Percentiles rank a stretch among this genome's conserved stretches.
phyloP scores from a whole-genome alignment of 2,113 vertebrate genomes.

The Hemiscyllium ocellatum region DNA sequence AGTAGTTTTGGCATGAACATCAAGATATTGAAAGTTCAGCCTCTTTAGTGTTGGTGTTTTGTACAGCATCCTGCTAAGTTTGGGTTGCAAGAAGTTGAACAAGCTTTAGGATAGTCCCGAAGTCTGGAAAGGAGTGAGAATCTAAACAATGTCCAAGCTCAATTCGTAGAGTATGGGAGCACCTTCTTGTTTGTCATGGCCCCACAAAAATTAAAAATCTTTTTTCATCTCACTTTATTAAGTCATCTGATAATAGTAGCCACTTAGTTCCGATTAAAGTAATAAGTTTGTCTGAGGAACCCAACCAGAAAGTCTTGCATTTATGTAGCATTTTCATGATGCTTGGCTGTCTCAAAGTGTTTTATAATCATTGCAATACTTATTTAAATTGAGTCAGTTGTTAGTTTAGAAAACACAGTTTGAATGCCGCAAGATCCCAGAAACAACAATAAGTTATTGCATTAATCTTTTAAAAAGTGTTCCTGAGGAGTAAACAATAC shows the following conservation, averaged over 20 bases:
- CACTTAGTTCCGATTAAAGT: background rate
- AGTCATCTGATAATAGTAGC: background rate
- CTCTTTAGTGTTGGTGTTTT: background rate
- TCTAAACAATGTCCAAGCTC: background rate
- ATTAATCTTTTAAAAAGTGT: background rate
- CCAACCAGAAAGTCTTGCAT: background rate
- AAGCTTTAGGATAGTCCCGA: background rate
- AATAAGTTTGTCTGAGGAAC: background rate
- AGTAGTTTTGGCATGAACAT: background rate
- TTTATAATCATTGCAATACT: background rate
- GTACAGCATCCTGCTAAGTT: background rate
- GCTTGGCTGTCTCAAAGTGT: background rate
- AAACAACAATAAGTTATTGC: background rate
- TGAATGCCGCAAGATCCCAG: background rate
- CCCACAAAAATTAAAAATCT: background rate
- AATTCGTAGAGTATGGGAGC: background rate
- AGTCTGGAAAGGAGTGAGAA: background rate
- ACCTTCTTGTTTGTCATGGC: background rate
- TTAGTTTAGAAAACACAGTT: background rate
- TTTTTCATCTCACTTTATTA: background rate
- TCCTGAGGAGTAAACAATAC: background rate
- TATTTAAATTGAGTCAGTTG: background rate
- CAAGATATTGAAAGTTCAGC: background rate
- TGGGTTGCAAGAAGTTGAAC: background rate
- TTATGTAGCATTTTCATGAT: background rate